These are phyloP conservation scores for Rhopalosiphum padi DNA, from an alignment of 1,140 invertebrate species.

Conservation along the genomic window DNA sequence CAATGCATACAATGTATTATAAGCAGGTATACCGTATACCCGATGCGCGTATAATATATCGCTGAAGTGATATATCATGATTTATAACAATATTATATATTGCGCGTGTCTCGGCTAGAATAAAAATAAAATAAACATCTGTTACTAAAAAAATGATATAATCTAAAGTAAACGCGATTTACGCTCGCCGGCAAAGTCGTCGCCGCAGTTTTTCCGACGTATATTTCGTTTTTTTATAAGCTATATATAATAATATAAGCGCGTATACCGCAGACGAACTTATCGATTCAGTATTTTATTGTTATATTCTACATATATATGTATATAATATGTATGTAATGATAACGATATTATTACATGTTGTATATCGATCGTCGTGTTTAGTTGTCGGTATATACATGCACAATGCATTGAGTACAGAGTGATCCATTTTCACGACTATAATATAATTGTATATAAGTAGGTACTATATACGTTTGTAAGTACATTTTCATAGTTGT, in stretches of 20 bases:
- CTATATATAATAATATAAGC: neutral
- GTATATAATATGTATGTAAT: neutral
- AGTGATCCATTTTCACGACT: neutral
- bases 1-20: too few relatives aligned
- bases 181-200: neutral
- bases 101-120: neutral
- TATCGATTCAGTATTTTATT: constrained; percentile 1
- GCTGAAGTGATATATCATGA: neutral
- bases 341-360: neutral
- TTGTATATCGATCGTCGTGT: neutral
- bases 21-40: too few relatives aligned
- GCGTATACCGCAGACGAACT: neutral
- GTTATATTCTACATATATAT: neutral
- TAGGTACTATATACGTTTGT: too few relatives aligned
- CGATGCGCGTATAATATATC: too few relatives aligned
- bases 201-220: neutral
- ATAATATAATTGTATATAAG: too few relatives aligned
- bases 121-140: neutral
- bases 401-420: neutral
- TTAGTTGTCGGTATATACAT: neutral
- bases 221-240: neutral
- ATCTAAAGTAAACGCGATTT: neutral
- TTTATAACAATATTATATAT: neutral
- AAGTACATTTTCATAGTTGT: neutral
- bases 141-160: neutral